phyloP scores from a whole-genome alignment of 2,888 invertebrate genomes.

The Coleophora deauratella region DNA sequence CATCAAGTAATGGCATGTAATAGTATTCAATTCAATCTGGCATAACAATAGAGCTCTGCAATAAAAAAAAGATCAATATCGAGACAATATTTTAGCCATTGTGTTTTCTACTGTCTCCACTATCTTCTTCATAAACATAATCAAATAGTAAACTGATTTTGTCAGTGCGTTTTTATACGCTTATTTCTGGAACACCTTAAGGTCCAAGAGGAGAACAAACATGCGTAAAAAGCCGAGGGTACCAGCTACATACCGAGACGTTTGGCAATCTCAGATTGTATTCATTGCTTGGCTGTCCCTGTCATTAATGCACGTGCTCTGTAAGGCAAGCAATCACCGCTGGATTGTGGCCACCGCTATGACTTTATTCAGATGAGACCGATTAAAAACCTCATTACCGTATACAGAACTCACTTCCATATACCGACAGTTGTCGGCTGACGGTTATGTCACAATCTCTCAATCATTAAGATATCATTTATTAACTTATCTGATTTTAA shows the following conservation, averaged over 20 bases:
- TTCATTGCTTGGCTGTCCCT: constrained; percentile 42
- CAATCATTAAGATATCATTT: constrained; percentile 14
- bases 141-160: no score
- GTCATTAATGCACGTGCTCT: constrained; percentile 43
- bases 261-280: constrained; percentile 33
- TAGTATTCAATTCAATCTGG: no score
- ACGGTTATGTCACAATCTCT: constrained; percentile 32
- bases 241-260: constrained; percentile 23
- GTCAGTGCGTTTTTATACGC: no score
- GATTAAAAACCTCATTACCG: constrained; percentile 43
- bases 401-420: constrained; percentile 29
- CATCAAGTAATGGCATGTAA: no score
- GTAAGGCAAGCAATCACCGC: constrained; percentile 40
- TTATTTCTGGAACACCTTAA: no score
- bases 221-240: no score
- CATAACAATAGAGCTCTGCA: no score
- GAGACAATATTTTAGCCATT: no score
- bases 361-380: constrained; percentile 27
- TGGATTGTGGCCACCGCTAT: constrained; percentile 40
- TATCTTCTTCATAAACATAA: no score
- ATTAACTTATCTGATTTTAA: constrained; percentile 11
- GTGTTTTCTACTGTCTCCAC: no score
- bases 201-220: no score
- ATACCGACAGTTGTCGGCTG: constrained; percentile 12
- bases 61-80: no score